Evolutionary conservation across 2,888 invertebrate species (phyloP).

Genomic region (Andrena camellia): DNA sequence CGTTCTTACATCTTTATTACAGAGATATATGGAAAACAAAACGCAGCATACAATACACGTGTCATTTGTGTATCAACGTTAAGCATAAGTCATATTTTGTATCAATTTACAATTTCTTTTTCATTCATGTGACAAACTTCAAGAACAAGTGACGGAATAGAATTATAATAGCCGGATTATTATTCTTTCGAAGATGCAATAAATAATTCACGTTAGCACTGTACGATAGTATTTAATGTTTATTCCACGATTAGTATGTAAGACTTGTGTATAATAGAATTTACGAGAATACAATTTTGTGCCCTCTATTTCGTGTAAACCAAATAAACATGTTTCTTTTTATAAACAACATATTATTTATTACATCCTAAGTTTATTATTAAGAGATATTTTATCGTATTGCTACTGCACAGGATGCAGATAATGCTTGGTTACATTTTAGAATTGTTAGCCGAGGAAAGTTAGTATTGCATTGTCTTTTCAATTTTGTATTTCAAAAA

Average conservation of each 20-base stretch:
- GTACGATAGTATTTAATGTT: constrained; percentile 78
- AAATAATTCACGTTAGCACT: constrained; percentile 70
- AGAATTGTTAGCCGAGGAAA: too few relatives aligned
- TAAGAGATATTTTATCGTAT: not conserved
- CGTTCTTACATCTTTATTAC: constrained; percentile 31
- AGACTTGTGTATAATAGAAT: constrained; percentile 66
- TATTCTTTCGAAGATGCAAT: constrained; percentile 64
- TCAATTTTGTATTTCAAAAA: not conserved
- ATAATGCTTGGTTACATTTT: too few relatives aligned
- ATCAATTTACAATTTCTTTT: constrained; percentile 53
- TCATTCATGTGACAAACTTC: constrained; percentile 49
- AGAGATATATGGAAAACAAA: constrained; percentile 32
- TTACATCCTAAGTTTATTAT: not conserved
- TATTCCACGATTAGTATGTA: constrained; percentile 72
- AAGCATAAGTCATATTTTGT: constrained; percentile 56
- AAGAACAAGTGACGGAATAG: constrained; percentile 36
- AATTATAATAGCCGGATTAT: constrained; percentile 47
- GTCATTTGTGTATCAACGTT: constrained; percentile 50
- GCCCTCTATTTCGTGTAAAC: constrained; percentile 65
- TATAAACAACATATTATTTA: constrained; percentile 27
- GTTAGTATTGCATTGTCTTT: too few relatives aligned
- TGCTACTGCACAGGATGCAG: too few relatives aligned
- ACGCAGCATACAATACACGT: constrained; percentile 45
- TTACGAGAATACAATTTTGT: constrained; percentile 53
- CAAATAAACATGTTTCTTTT: constrained; percentile 66